Evolutionary conservation across 2,113 vertebrate species (phyloP).

Genomic region (Vimba vimba): DNA sequence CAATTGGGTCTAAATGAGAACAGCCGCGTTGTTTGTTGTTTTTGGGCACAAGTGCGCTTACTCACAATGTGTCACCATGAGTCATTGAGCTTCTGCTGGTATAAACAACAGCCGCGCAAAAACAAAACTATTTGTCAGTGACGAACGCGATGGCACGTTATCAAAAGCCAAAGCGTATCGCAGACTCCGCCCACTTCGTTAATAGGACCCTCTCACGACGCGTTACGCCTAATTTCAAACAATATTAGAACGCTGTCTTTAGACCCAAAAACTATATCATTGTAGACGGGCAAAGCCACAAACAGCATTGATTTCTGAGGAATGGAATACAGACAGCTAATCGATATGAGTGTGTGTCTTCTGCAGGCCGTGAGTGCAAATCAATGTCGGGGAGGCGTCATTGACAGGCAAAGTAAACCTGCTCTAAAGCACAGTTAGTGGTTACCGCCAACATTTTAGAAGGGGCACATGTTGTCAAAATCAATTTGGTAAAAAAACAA

Average conservation of each 20-base stretch:
- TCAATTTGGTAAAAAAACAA: background rate
- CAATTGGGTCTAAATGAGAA: slow-evolving; percentile 36
- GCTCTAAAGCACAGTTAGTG: slow-evolving; percentile 61
- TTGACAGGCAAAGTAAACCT: slow-evolving; percentile 71
- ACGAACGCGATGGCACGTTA: background rate
- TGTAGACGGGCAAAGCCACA: slow-evolving; percentile 72
- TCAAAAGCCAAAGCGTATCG: background rate
- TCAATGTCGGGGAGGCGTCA: slow-evolving; percentile 74
- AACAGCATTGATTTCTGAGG: slow-evolving; percentile 76
- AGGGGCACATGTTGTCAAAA: background rate
- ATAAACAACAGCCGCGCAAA: slow-evolving; percentile 3
- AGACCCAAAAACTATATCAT: slow-evolving; percentile 71
- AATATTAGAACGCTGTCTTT: slow-evolving; percentile 63
- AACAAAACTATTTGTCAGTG: slow-evolving; percentile 7
- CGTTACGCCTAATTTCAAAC: slow-evolving; percentile 24
- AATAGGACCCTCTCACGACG: slow-evolving; percentile 3
- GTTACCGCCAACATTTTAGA: slow-evolving; percentile 33
- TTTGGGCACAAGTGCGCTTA: slow-evolving; percentile 24
- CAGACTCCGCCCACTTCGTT: background rate
- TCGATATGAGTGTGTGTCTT: slow-evolving; percentile 75
- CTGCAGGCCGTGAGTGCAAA: slow-evolving; percentile 66
- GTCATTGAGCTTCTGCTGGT: slow-evolving; percentile 28
- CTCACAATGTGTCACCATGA: slow-evolving; percentile 27
- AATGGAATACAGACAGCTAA: slow-evolving; percentile 73
- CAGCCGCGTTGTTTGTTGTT: slow-evolving; percentile 28